phyloP scores from a whole-genome alignment of 2,888 invertebrate genomes.

The Ischnura elegans region DNA sequence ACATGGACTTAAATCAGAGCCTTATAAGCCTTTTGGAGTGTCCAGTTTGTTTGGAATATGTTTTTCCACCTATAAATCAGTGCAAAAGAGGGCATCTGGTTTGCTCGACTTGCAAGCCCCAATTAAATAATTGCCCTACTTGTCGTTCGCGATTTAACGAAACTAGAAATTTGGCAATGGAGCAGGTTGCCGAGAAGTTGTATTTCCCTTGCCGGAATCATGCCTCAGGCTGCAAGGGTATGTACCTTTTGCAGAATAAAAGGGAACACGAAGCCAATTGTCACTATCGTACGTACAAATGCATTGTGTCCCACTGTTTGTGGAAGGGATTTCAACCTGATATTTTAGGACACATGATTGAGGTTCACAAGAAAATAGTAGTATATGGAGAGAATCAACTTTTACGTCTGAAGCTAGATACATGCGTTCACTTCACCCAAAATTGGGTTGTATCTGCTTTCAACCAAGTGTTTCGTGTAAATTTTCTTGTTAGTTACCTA shows the following conservation, averaged over 20 bases:
- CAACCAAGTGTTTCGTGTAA: conserved; percentile 60
- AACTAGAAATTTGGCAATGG: conserved; percentile 80
- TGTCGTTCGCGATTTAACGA: conserved; percentile 79
- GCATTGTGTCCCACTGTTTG: conserved; percentile 78
- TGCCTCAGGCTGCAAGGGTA: conserved; percentile 77
- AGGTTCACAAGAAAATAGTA: conserved; percentile 46
- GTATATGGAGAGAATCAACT: conserved; percentile 54
- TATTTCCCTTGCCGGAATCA: conserved; percentile 80
- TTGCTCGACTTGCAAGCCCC: conserved; percentile 81
- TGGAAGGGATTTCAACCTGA: conserved; percentile 61
- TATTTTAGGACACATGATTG: conserved; percentile 54
- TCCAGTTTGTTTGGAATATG: conserved; percentile 83
- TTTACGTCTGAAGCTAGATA: conserved; percentile 38
- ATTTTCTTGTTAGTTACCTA: conserved; percentile 58
- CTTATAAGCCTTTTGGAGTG: conserved; percentile 80
- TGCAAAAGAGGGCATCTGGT: conserved; percentile 84
- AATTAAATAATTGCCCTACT: conserved; percentile 81
- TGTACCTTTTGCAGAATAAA: conserved; percentile 78
- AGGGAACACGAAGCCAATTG: conserved; percentile 79
- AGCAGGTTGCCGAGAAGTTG: conserved; percentile 80
- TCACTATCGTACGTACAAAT: conserved; percentile 78
- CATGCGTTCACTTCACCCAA: conserved; percentile 51
- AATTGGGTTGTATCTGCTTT: conserved; percentile 62
- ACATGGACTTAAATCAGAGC: conserved; percentile 68
- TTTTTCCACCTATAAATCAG: conserved; percentile 82